Evolutionary conservation across 2,113 vertebrate species (phyloP), one percentile per base, ranked within the genome.

Genomic region (Silurus asotus): DNA sequence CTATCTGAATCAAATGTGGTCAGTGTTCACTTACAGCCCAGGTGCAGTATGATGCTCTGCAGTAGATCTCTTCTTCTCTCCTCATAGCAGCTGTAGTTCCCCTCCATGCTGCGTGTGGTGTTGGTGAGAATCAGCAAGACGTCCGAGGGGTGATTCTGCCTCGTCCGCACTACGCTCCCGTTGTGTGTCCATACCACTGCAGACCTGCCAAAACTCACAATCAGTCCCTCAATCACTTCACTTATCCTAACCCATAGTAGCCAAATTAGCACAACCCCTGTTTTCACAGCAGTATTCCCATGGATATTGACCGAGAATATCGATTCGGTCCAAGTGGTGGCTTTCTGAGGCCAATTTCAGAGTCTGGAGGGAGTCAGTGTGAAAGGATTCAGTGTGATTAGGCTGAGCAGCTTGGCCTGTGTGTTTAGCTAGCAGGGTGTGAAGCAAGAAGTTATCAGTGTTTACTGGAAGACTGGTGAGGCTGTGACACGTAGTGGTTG

Each of bases 41-140:
- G 93, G 13, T 85, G 86, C 64, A 96, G 92, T 81, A 15, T 90
- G 89, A 93, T 79, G 1, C 91, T 90, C 81, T 90, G 90, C 51
- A 95, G 90, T 87, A 94, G 89, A 51, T 86, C 65, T 53, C 94
- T 93, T 2, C 94, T 93, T 3, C 23, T 89, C 87, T 84, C 45
- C 86, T 94, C 91, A 65, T 94, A 91, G 91, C 95, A 96, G 92
- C 94, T 95, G 93, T 96, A 96, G 92, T 93, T 90, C 77, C 95
- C 95, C 90, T 95, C 94, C 15, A 93, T 93, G 0, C 93, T 88
- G 58, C 55, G 93, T 61, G 89, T 85, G 55, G 88, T 88, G 23
- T 90, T 90, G 74, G 90, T 87, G 70, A 96, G 92, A 7, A 93
- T 87, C 74, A 96, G 91, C 0, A 87, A 81, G 58, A 93, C 93